Base-by-base conservation (phyloP, 2,888 invertebrate genomes). In the Euzetes globulus region DNA sequence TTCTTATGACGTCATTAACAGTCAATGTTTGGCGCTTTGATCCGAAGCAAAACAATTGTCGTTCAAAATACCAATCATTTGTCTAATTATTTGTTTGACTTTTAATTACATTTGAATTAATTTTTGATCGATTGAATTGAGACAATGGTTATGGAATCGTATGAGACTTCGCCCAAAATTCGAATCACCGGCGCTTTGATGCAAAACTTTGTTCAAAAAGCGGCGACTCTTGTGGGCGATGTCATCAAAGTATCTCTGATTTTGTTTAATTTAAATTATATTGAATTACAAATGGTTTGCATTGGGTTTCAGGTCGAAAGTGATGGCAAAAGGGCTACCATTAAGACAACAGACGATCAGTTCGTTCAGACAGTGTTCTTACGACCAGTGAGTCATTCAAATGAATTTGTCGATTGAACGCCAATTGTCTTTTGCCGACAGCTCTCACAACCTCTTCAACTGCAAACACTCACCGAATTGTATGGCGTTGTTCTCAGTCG, bases 281-380 rank as follows among this genome's bases (percentile, higher is more conserved):
- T 70, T 5, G 33, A 33, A 9, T 70, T 5, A 41, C 19, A 50
- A 33, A 25, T 55, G 15, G 13, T 58, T 37, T 17, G 7, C 5
- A 37, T 22, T 19, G 7, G 19, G 2, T 22, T 17, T 15, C 7
- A 72, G 72, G 9, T 72, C n/a, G 72, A 72, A 33, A 47, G 19
- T 13, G 58, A 55, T 41, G 72, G 72, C 55, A 72, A 72, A 41
- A 47, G 72, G 33, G 72, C 58, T 15, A 60, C 72, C 0, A 19
- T 72, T 22, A 72, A 72, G 45, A 72, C 72, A 41, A 72, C 72
- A 6, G 72, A 72, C 15, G 72, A 72, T 29, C 60, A 58, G 17
- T 72, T 60, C 45, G 22, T 72, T 33, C 72, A 72, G 29, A 41
- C 63, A 45, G 1, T 58, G 29, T 60, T 72, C 9, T 11, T 22